phyloP scores from a whole-genome alignment of 2,888 invertebrate species.

The Augiades crinisus region DNA sequence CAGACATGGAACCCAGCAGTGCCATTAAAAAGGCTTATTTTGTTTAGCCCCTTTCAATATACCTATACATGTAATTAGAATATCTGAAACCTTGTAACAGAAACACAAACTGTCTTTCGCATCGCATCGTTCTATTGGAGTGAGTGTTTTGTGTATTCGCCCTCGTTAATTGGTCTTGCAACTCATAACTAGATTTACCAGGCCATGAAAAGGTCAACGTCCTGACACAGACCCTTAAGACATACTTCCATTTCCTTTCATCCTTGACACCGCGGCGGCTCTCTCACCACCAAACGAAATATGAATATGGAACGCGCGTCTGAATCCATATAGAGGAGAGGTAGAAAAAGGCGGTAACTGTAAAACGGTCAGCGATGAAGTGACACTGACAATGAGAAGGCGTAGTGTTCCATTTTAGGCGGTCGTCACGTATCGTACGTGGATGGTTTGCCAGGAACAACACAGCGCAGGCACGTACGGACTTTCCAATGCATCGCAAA shows the following conservation, averaged over 20 bases:
- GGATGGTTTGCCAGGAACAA: conserved; percentile 47
- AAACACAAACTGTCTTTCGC: neutral
- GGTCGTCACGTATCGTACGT: conserved; percentile 68
- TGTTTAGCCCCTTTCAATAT: too few relatives aligned
- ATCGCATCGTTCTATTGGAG: too few relatives aligned
- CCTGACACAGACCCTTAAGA: conserved; percentile 22
- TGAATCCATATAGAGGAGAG: conserved; percentile 52
- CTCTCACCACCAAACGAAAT: conserved; percentile 55
- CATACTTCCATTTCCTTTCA: conserved; percentile 38
- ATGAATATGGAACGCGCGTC: conserved; percentile 70
- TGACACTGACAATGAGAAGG: conserved; percentile 70
- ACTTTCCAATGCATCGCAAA: conserved; percentile 65
- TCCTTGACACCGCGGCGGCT: conserved; percentile 40
- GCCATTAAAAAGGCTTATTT: too few relatives aligned
- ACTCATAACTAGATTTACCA: too few relatives aligned
- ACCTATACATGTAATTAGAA: too few relatives aligned
- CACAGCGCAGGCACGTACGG: conserved; percentile 47
- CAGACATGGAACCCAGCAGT: too few relatives aligned
- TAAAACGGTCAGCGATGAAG: conserved; percentile 69
- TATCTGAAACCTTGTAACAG: too few relatives aligned
- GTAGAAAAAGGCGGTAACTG: conserved; percentile 67
- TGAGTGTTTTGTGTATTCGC: too few relatives aligned
- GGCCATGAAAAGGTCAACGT: conserved; percentile 1
- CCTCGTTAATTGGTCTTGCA: too few relatives aligned
- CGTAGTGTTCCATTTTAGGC: conserved; percentile 57